Base-by-base conservation (phyloP, 1,140 invertebrate genomes). In the Ditylenchus dipsaci region DNA sequence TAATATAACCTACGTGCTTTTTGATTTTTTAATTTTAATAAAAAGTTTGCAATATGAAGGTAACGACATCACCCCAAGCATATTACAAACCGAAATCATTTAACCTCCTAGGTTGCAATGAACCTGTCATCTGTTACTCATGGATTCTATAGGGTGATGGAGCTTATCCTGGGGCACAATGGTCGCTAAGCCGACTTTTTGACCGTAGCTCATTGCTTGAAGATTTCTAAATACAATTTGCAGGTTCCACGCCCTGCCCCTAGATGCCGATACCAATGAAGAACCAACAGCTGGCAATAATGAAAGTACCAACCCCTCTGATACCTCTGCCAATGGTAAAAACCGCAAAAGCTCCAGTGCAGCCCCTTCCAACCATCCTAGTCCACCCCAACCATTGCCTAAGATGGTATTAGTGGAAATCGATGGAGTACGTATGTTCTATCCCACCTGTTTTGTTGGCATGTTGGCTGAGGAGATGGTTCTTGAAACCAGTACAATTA, bases 391-490 rank as follows among this genome's bases (percentile, higher is more conserved):
- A 15, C 30, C 42, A 49, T n/a, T 78, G 57, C 75, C 75, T 1
- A 63, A 73, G 26, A 59, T 76, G 33, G 72, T 76, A 30, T 21
- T 76, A 17, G 60, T 76, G 5, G 77, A 76, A 21, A 57, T 76
- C 15, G 71, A 78, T 60, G 75, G 75, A n/a, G 60, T 60, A 1
- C 70, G 73, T 30, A 71, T 79, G 65, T 65, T 75, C 15, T 76
- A 76, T 33, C 75, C 75, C 5, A 57, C 62, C 9, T 68, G 43
- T 21, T 76, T 78, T 38, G 58, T 76, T 7, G 76, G 59, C 33
- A 66, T 76, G 59, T 26, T 73, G 17, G 66, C 42, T 9, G 45
- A 66, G 47, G 73, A 75, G 67, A 29, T 73, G 56, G 42, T 58
- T 30, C 38, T 61, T 3, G 59, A 61, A 8, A 30, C n/a, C 59